These are phyloP conservation scores for Orientallactaga bullata DNA, from an alignment of 2,113 vertebrate genomes.

Conservation along the genomic window DNA sequence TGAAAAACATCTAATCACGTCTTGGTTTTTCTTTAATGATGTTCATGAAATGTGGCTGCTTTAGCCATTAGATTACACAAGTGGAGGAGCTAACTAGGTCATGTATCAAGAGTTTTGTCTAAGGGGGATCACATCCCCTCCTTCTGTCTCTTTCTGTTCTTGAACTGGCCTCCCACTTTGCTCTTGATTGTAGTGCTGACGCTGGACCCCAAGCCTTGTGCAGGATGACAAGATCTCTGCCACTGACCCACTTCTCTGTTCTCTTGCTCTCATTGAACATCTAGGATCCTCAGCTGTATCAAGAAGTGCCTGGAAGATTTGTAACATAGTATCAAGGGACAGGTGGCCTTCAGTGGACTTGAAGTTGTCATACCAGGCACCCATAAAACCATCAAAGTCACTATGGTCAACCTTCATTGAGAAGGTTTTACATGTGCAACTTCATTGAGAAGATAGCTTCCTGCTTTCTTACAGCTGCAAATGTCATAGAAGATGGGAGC, in stretches of 20 bases:
- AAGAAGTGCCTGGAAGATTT: background rate
- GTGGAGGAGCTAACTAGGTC: background rate
- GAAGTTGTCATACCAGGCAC: background rate
- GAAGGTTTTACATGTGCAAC: background rate
- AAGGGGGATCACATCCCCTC: background rate
- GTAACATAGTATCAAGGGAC: background rate
- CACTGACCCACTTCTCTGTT: background rate
- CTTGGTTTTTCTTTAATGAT: background rate
- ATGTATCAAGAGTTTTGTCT: slow-evolving; percentile 11
- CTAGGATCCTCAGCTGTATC: background rate
- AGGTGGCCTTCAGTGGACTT: background rate
- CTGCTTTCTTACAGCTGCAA: background rate
- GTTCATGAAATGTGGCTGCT: background rate
- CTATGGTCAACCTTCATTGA: background rate
- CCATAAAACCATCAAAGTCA: background rate
- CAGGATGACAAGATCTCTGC: background rate
- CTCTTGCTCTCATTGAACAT: background rate
- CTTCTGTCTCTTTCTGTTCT: too few relatives aligned
- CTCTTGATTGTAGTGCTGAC: too few relatives aligned
- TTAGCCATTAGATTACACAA: background rate
- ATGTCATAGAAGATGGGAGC: background rate
- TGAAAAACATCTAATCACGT: background rate
- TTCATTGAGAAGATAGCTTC: background rate
- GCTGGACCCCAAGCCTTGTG: too few relatives aligned
- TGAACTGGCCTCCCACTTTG: too few relatives aligned